Conservation (phyloP, 2,113 vertebrate genomes). For the Connochaetes taurinus region DNA sequence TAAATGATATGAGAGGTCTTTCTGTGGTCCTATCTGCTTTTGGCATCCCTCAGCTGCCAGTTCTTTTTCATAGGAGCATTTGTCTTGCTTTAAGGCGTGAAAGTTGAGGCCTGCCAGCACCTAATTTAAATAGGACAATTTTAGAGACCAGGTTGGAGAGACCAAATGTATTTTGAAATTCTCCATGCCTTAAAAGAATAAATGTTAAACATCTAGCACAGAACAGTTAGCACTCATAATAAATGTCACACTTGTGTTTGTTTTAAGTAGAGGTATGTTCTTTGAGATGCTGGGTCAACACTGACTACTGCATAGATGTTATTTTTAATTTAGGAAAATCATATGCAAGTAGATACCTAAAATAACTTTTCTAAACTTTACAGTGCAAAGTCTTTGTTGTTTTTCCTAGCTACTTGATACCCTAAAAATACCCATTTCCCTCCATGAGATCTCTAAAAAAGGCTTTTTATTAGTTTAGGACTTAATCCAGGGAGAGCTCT, state of each 20-base stretch:
- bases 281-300: neutral
- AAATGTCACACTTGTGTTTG: neutral
- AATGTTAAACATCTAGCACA: neutral
- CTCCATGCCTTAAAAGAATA: neutral
- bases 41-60: neutral
- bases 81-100: neutral
- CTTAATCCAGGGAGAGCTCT: neutral
- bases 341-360: neutral
- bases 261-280: neutral
- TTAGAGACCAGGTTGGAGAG: neutral
- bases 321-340: conserved; percentile 16
- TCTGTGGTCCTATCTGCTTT: neutral
- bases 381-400: neutral
- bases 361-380: neutral
- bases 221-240: neutral
- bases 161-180: neutral
- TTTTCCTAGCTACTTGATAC: conserved; percentile 47
- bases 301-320: neutral
- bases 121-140: neutral
- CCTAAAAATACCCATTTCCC: neutral
- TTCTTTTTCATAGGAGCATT: neutral
- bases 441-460: neutral
- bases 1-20: neutral
- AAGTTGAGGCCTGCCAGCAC: neutral
- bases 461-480: neutral